Evolutionary conservation across 2,888 invertebrate species (phyloP), one percentile per base, ranked within the genome.

Genomic region (Phyllotreta cruciferae): DNA sequence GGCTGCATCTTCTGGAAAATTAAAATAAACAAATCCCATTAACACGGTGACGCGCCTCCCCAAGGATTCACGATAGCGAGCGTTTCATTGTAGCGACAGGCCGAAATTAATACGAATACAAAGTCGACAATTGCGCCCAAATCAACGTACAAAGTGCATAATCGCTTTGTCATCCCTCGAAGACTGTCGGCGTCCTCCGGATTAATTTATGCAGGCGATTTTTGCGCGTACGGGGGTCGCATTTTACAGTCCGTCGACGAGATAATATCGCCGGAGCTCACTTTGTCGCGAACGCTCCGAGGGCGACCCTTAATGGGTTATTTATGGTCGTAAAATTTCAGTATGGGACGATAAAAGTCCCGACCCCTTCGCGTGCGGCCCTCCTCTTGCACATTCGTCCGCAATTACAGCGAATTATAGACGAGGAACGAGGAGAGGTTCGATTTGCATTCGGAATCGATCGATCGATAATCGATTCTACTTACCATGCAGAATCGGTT

Each of bases 261-360:
- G 63, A 66, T 63, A 61, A 66, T 64, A 63, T 74, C 76, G 72
- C 76, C 66, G 66, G 75, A 76, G 77, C 68, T 64, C 71, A 69
- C 68, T 72, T 71, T 73, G 71, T 70, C 72, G 24, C 24, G 24
- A 24, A 24, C 24, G 24, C 24, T 24, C 24, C 24, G 24, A 24
- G 24, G 24, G 70, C 74, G 70, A 71, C 75, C 73, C 76, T 24
- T 78, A 78, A 78, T 78, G 78, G 76, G 76, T 77, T 78, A 78
- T 78, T 78, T 78, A 78, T 78, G 77, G 76, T 76, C 70, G 70
- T 71, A 72, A 75, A 73, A 73, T 74, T 73, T 64, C 24, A 60
- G 56, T 52, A 7, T 56, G 47, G 64, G 56, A 64, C 64, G 61
- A 64, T 64, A 71, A 61, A 64, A 60, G 56, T 56, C 37, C 52